These are phyloP conservation scores for Calliphora vicina DNA, from an alignment of 1,140 invertebrate genomes.

Conservation along the genomic window DNA sequence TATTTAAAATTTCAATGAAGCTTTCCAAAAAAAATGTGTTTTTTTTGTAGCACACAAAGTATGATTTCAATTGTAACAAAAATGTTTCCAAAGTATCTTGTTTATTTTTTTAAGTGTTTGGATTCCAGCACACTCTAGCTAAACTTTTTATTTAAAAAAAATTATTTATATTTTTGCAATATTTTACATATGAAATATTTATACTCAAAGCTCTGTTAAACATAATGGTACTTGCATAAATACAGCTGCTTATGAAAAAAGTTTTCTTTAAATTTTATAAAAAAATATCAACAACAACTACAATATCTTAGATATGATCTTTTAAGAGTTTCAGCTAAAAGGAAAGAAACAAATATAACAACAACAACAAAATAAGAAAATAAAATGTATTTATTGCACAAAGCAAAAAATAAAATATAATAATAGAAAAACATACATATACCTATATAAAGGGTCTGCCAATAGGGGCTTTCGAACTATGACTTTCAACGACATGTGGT, in stretches of 20 bases:
- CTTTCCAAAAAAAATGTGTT: too few relatives aligned
- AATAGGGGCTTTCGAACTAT: too few relatives aligned
- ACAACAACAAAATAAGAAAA: not conserved
- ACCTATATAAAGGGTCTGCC: too few relatives aligned
- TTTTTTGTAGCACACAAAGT: too few relatives aligned
- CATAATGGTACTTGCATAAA: not conserved
- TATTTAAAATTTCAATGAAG: too few relatives aligned
- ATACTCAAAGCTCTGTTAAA: not conserved
- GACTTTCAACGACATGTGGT: too few relatives aligned
- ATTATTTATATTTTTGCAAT: too few relatives aligned
- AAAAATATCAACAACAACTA: not conserved
- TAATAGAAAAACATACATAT: not conserved
- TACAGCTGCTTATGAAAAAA: not conserved
- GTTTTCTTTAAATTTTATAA: not conserved
- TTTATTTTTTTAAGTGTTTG: too few relatives aligned
- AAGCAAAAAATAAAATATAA: not conserved
- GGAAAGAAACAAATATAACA: not conserved
- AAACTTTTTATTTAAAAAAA: too few relatives aligned
- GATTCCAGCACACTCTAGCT: too few relatives aligned
- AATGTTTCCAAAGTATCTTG: too few relatives aligned
- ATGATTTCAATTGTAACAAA: too few relatives aligned
- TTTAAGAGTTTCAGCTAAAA: not conserved
- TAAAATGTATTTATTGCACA: slow-evolving; percentile 3
- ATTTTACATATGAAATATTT: not conserved
- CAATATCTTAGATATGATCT: not conserved